Conservation (phyloP, 2,797 vertebrate species). For the Xiphorhynchus erythropygius region DNA sequence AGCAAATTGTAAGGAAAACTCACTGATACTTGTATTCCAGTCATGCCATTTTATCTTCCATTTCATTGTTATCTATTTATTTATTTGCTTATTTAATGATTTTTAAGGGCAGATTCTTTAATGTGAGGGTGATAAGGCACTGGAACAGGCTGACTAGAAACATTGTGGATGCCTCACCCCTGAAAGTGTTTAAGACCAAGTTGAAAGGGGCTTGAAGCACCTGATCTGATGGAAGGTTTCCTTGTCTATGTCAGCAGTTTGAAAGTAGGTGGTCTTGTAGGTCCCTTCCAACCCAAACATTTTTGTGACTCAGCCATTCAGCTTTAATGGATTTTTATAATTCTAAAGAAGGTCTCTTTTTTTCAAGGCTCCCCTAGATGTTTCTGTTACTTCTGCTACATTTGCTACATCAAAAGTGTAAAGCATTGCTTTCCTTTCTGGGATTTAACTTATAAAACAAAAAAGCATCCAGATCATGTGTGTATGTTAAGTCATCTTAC, state of each 20-base stretch:
- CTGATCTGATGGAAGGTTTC: neutral
- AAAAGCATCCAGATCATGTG: neutral
- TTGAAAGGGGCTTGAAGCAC: no score
- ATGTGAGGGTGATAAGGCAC: neutral
- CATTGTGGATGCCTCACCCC: neutral
- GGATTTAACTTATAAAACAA: neutral
- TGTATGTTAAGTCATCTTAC: neutral
- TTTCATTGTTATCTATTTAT: neutral
- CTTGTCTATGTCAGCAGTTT: fast-evolving
- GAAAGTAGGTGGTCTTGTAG: fast-evolving
- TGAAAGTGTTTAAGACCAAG: neutral
- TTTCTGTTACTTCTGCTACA: neutral
- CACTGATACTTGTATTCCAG: neutral
- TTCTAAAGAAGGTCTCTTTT: fast-evolving
- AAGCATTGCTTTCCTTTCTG: neutral
- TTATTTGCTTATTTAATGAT: neutral
- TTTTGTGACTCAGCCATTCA: neutral
- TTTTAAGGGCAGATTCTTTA: neutral
- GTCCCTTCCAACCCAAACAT: neutral
- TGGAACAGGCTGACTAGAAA: neutral
- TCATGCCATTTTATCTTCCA: fast-evolving
- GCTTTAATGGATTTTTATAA: neutral
- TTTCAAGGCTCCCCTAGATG: neutral
- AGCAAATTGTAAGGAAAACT: neutral
- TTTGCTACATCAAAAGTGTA: neutral